These are phyloP conservation scores for Rhinogobius similis DNA, from an alignment of 2,113 vertebrate species.

Conservation along the genomic window DNA sequence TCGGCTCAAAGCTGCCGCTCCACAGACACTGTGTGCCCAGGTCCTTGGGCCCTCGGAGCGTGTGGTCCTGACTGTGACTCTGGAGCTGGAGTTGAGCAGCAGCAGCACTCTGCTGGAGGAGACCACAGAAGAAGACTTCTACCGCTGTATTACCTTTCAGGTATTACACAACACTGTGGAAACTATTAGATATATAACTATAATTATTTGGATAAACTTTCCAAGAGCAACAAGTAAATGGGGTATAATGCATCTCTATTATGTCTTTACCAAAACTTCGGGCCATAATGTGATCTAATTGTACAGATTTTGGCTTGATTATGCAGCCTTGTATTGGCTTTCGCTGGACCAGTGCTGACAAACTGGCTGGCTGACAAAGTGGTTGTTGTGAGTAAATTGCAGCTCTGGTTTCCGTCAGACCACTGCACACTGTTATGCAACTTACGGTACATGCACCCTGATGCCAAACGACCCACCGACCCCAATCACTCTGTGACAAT, in stretches of 20 bases:
- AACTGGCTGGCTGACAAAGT: too few relatives aligned
- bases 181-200: neutral
- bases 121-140: slow-evolving; percentile 37
- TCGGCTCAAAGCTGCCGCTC: slow-evolving; percentile 51
- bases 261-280: neutral
- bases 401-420: slow-evolving; percentile 42
- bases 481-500: slow-evolving; percentile 43
- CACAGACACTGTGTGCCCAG: slow-evolving; percentile 71
- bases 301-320: slow-evolving; percentile 18
- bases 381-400: slow-evolving; percentile 25
- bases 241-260: neutral
- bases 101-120: slow-evolving; percentile 42
- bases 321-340: slow-evolving; percentile 24
- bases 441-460: slow-evolving; percentile 29
- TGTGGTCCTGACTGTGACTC: slow-evolving; percentile 31
- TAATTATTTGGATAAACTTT: neutral
- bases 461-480: slow-evolving; percentile 26
- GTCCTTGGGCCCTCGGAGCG: slow-evolving; percentile 32
- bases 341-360: slow-evolving; percentile 22
- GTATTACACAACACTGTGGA: slow-evolving; percentile 41
- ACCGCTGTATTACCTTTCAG: slow-evolving; percentile 68
- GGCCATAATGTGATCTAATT: slow-evolving; percentile 22
- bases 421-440: slow-evolving; percentile 48
- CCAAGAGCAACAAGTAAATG: neutral
- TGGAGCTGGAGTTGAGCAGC: slow-evolving; percentile 17